These are phyloP conservation scores for Alces alces DNA, from an alignment of 2,113 vertebrate species.

Conservation along the genomic window DNA sequence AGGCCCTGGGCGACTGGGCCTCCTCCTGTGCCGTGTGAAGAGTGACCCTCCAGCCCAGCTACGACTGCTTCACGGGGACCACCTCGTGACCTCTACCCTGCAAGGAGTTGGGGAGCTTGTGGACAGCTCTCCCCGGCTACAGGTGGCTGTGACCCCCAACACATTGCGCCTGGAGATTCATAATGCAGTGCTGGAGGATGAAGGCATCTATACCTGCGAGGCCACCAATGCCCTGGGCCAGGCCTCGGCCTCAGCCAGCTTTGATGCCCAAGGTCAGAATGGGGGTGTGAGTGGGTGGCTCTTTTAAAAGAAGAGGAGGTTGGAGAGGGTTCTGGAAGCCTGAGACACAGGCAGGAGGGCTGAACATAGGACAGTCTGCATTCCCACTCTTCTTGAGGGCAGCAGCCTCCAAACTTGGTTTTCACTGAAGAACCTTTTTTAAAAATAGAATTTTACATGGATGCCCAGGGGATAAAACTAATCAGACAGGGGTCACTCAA, in stretches of 20 bases:
- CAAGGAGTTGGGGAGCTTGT: background rate
- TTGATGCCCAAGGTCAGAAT: slow-evolving; percentile 71
- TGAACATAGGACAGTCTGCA: background rate
- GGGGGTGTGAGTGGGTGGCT: rapidly evolving
- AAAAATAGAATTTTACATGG: background rate
- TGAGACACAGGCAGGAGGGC: background rate
- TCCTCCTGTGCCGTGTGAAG: slow-evolving; percentile 76
- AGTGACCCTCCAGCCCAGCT: slow-evolving; percentile 76
- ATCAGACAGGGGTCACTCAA: background rate
- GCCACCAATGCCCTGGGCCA: slow-evolving; percentile 75
- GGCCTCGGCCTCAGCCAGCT: background rate
- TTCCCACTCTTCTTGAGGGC: background rate
- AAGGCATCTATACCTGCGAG: slow-evolving; percentile 73
- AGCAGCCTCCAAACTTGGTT: background rate
- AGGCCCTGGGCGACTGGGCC: background rate
- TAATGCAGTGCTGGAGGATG: slow-evolving; percentile 65
- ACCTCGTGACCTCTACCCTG: slow-evolving; percentile 63
- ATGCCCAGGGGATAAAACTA: background rate
- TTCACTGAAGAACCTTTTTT: background rate
- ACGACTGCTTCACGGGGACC: slow-evolving; percentile 42
- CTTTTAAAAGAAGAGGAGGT: background rate
- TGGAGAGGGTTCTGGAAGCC: background rate
- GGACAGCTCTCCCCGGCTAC: slow-evolving; percentile 36
- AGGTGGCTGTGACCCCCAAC: slow-evolving; percentile 40
- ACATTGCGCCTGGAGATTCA: slow-evolving; percentile 66